These are phyloP conservation scores for Austrolebias charrua DNA, from an alignment of 2,797 vertebrate species.

Conservation along the genomic window DNA sequence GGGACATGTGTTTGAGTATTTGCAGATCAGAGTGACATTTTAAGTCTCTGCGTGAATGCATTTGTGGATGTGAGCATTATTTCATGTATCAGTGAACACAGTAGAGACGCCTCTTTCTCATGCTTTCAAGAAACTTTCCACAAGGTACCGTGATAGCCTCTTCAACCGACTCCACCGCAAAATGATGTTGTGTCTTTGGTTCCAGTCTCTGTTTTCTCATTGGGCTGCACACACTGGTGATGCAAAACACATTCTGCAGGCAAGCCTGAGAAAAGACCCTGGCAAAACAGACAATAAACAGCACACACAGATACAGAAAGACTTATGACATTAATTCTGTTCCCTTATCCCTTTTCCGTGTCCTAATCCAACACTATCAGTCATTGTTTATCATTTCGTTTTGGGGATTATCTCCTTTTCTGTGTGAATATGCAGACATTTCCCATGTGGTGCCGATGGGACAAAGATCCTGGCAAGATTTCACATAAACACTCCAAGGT, in stretches of 20 bases:
- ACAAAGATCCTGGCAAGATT: slow-evolving; percentile 26
- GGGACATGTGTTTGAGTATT: slow-evolving; percentile 18
- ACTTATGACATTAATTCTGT: slow-evolving; percentile 49
- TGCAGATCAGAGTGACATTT: slow-evolving; percentile 43
- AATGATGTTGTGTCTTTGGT: slow-evolving; percentile 57
- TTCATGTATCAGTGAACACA: slow-evolving; percentile 39
- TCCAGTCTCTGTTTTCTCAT: slow-evolving; percentile 49
- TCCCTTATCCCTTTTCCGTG: slow-evolving; percentile 10
- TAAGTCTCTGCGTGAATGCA: slow-evolving; percentile 9
- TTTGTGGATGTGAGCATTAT: slow-evolving; percentile 23
- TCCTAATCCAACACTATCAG: slow-evolving; percentile 44
- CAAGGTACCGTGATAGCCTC: slow-evolving; percentile 45
- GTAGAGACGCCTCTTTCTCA: slow-evolving; percentile 30
- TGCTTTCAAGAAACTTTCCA: slow-evolving; percentile 52
- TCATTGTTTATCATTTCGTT: slow-evolving; percentile 57
- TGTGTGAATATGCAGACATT: slow-evolving; percentile 43
- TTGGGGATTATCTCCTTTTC: slow-evolving; percentile 32
- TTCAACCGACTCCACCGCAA: slow-evolving; percentile 37
- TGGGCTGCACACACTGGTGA: slow-evolving; percentile 46
- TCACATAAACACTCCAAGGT: slow-evolving; percentile 38
- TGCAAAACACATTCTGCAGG: slow-evolving; percentile 52
- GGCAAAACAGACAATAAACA: slow-evolving; percentile 67
- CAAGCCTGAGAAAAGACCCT: slow-evolving; percentile 52
- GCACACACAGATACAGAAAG: slow-evolving; percentile 37
- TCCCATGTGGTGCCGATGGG: slow-evolving; percentile 41